Base-by-base conservation (phyloP, 2,113 vertebrate species). In the Syngnathus typhle region DNA sequence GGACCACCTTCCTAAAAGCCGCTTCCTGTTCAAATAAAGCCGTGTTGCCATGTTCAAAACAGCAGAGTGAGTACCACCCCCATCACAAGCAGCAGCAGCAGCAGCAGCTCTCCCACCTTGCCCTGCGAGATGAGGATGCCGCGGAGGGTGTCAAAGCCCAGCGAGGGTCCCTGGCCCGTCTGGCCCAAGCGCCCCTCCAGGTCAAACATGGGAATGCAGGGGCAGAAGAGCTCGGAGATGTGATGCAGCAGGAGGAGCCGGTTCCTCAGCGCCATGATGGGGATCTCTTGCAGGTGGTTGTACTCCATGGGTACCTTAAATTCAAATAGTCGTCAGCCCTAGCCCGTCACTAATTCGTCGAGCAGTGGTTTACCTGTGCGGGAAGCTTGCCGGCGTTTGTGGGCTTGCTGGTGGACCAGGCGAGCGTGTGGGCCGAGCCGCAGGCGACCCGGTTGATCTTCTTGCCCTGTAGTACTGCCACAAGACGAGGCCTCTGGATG, bases 191-290 rank as follows among this genome's bases (percentile, higher is more conserved):
- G 92, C 18, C 97, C 95, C 87, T 99, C 96, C 55, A 99, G 92
- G 88, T 99, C 94, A 21, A 99, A 99, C 97, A 99, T 99, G 43
- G 96, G 95, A 80, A 99, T 99, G 68, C 97, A 99, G 32, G 97
- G 97, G 78, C 97, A 99, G 88, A 99, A 98, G 67, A 99, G 94
- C 83, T 99, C 97, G 0, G 97, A 99, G 89, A 99, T 95, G 85
- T 98, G 95, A 71, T 99, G 96, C 73, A 99, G 89, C 12, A 99
- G 91, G 71, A 99, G 88, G 74, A 99, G 90, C 44, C 96, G 89
- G 88, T 99, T 98, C 74, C 97, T 92, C 84, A 99, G 83, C 0
- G 91, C 92, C 73, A 97, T 91, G 18, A 98, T 93, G 21, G 92
- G 91, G 71, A 98, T 95, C 84, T 99, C 97, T 80, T 98, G 95